These are phyloP conservation scores for Pseudachorutes palmiensis DNA, from an alignment of 1,140 invertebrate species.

Conservation along the genomic window DNA sequence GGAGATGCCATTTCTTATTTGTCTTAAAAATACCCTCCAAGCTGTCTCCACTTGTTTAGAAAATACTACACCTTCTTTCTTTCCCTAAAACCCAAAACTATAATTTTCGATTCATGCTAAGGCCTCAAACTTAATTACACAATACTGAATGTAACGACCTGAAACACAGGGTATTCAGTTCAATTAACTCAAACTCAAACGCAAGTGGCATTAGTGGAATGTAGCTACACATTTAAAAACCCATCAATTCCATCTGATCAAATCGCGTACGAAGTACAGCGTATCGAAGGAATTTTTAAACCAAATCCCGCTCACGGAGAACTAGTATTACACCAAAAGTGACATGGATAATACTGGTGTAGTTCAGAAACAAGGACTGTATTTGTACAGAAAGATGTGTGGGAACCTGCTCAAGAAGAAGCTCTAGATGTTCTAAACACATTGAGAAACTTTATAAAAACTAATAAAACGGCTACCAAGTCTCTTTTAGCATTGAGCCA, in stretches of 20 bases:
- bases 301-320: not conserved
- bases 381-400: not conserved
- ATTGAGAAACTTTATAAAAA: not conserved
- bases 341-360: not conserved
- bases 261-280: not conserved
- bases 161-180: too few relatives aligned
- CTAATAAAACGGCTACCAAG: not conserved
- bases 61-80: too few relatives aligned
- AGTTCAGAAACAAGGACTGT: not conserved
- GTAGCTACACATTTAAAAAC: slow-evolving; percentile 1
- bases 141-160: too few relatives aligned
- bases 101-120: too few relatives aligned
- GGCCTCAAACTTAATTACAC: too few relatives aligned
- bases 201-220: slow-evolving; percentile 8
- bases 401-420: not conserved
- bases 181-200: not conserved
- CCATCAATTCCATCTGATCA: not conserved
- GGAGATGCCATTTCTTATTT: too few relatives aligned
- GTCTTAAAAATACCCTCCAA: too few relatives aligned
- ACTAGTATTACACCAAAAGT: not conserved
- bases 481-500: too few relatives aligned
- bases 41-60: too few relatives aligned
- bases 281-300: not conserved
- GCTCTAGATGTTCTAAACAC: not conserved
- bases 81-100: too few relatives aligned